A percentile compares a stretch with the other conserved stretches of the same genome.
Evolutionary conservation across 53 echinoderm and acorn worm species (phyloP).

Genomic region (Paracentrotus lividus): DNA sequence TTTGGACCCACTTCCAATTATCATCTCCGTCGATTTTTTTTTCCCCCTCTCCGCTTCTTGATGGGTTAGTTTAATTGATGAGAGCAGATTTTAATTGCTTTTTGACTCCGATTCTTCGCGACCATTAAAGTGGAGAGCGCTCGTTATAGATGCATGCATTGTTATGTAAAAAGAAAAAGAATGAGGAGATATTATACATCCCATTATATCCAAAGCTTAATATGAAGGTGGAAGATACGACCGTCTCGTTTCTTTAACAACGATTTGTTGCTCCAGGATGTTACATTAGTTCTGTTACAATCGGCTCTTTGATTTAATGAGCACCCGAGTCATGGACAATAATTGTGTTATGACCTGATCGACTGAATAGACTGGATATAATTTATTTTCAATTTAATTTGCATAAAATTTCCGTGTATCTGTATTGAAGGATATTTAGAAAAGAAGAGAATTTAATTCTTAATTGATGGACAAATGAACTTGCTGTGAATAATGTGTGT

Average conservation of each 20-base stretch:
- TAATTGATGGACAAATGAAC: no score
- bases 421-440: no score
- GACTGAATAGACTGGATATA: neutral
- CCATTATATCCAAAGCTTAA: neutral
- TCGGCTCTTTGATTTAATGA: neutral
- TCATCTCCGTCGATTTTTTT: slow-evolving; percentile 20
- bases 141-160: slow-evolving; percentile 8
- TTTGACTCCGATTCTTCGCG: slow-evolving; percentile 11
- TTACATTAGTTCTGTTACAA: neutral
- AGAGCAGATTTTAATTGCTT: slow-evolving; percentile 65
- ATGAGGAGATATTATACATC: no score
- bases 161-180: neutral
- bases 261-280: neutral
- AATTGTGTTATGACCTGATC: neutral
- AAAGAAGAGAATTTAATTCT: no score
- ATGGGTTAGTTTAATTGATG: slow-evolving; percentile 56
- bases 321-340: neutral
- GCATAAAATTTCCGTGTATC: neutral
- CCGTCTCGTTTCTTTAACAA: neutral
- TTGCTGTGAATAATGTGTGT: no score
- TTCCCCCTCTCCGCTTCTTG: slow-evolving; percentile 27
- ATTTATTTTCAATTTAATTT: neutral
- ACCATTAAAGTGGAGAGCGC: slow-evolving; percentile 9
- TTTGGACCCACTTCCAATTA: slow-evolving; percentile 51
- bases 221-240: neutral